Evolutionary conservation across 2,888 invertebrate genomes (phyloP).

Genomic region (Andrena camellia): DNA sequence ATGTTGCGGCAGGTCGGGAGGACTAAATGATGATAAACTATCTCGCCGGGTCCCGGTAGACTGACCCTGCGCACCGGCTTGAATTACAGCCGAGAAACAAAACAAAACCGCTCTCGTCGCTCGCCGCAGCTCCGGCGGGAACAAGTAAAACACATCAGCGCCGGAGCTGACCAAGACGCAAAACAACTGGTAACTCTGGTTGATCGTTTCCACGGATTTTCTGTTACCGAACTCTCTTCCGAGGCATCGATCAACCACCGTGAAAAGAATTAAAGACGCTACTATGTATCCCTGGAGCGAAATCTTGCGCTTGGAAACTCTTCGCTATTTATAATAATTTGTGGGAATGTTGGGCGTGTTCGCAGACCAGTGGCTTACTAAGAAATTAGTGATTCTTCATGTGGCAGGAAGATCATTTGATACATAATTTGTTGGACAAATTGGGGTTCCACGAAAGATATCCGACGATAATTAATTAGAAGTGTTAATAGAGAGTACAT

Average conservation of each 20-base stretch:
- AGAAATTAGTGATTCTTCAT: too few species aligned
- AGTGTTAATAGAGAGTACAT: too few species aligned
- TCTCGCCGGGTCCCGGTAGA: slow-evolving; percentile 80
- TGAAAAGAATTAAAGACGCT: neutral
- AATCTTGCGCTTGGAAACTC: neutral
- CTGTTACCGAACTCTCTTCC: neutral
- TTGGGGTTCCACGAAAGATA: too few species aligned
- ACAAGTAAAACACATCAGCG: slow-evolving; percentile 61
- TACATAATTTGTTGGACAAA: too few species aligned
- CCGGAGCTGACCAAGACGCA: slow-evolving; percentile 29
- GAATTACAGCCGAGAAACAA: slow-evolving; percentile 78
- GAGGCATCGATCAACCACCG: neutral
- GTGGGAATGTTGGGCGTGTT: too few species aligned
- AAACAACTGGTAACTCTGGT: slow-evolving; percentile 2
- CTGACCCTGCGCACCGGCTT: slow-evolving; percentile 79
- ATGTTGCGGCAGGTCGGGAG: slow-evolving; percentile 83
- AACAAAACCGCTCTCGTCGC: slow-evolving; percentile 65
- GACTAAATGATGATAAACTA: slow-evolving; percentile 85
- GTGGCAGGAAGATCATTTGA: too few species aligned
- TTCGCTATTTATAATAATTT: neutral
- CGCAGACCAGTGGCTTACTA: too few species aligned
- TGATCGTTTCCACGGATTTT: slow-evolving; percentile 18
- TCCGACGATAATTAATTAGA: too few species aligned
- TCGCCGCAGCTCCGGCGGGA: slow-evolving; percentile 41
- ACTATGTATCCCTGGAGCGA: neutral